A percentile compares a stretch with the other conserved stretches of the same genome.
phyloP scores from a whole-genome alignment of 2,888 invertebrate species.

The Deilephila elpenor region DNA sequence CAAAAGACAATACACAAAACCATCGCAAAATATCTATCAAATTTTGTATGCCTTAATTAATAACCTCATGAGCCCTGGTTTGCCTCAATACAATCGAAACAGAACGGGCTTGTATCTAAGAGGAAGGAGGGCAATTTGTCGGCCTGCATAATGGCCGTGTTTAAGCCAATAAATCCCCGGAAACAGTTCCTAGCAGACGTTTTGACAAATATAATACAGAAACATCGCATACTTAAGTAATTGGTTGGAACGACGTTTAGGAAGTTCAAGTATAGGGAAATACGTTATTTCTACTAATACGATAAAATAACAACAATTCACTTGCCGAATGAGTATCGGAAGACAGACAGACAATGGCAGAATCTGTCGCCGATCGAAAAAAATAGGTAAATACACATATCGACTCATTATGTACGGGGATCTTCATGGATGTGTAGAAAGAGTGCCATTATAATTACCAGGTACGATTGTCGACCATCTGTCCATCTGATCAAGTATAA shows the following conservation, averaged over 20 bases:
- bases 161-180: not conserved
- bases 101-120: not conserved
- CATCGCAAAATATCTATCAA: not conserved
- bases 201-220: conserved; percentile 3
- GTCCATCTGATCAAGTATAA: too few species aligned
- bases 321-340: too few species aligned
- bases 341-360: too few species aligned
- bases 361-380: too few species aligned
- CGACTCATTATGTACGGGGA: too few species aligned
- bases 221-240: conserved; percentile 8
- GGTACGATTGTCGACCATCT: too few species aligned
- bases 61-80: not conserved
- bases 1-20: too few species aligned
- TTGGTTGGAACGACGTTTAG: not conserved
- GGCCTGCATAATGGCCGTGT: conserved; percentile 13
- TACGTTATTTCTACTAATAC: too few species aligned
- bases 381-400: too few species aligned
- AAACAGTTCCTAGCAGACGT: not conserved
- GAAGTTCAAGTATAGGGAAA: not conserved
- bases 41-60: not conserved
- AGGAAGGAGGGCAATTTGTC: conserved; percentile 13
- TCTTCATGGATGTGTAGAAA: too few species aligned
- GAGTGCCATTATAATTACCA: too few species aligned
- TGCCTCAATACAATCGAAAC: not conserved
- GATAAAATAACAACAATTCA: too few species aligned